Conservation (phyloP, 1,140 invertebrate genomes). For the Dryas iulia region DNA sequence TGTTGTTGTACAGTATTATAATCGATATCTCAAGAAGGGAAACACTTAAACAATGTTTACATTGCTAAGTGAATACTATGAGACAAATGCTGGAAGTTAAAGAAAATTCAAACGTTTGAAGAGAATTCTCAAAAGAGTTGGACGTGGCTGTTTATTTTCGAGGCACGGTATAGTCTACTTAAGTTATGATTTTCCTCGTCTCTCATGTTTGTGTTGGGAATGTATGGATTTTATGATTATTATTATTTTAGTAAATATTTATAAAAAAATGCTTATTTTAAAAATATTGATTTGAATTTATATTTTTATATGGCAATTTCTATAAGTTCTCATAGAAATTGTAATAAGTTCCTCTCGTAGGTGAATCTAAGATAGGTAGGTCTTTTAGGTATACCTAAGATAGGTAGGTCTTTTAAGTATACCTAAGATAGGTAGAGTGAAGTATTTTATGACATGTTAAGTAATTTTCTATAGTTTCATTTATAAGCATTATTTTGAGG, state of each 20-base stretch:
- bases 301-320: no score
- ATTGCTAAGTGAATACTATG: constrained; percentile 4
- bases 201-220: background rate
- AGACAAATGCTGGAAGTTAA: constrained; percentile 10
- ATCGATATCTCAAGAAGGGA: background rate
- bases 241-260: background rate
- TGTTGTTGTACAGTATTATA: background rate
- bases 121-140: constrained; percentile 13
- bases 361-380: no score
- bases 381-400: no score
- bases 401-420: no score
- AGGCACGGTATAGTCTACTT: constrained; percentile 11
- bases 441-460: no score
- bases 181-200: constrained; percentile 22
- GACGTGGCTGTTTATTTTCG: constrained; percentile 15
- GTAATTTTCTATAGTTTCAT: no score
- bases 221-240: constrained; percentile 8
- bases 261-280: no score
- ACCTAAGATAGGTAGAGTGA: no score
- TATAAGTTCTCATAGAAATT: no score
- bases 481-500: no score
- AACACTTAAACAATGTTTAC: background rate
- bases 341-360: no score
- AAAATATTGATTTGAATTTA: no score
- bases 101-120: constrained; percentile 20